Evolutionary conservation across 2,888 invertebrate species (phyloP).

Genomic region (Drosophila subquinaria): DNA sequence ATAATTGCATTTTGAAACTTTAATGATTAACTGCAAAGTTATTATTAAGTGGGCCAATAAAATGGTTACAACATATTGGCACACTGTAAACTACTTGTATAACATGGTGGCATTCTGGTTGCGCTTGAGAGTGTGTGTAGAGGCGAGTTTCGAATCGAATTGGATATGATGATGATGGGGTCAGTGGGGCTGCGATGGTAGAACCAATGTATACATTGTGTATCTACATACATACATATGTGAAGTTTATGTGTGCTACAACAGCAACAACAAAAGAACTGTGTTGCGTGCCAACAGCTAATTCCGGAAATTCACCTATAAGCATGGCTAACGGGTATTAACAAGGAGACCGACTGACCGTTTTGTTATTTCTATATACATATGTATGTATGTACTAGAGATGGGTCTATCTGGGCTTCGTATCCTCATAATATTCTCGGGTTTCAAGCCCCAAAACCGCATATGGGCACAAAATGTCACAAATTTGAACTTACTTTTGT

Average conservation of each 20-base stretch:
- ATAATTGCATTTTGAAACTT: background rate
- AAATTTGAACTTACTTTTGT: no score
- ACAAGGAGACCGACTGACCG: constrained; percentile 45
- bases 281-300: constrained; percentile 64
- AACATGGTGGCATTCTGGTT: constrained; percentile 21
- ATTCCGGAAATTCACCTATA: constrained; percentile 68
- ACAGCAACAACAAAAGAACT: constrained; percentile 44
- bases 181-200: constrained; percentile 51
- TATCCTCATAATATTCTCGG: background rate
- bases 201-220: constrained; percentile 11
- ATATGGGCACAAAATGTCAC: no score
- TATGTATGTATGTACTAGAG: background rate
- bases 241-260: constrained; percentile 34
- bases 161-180: constrained; percentile 41
- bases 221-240: background rate
- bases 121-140: constrained; percentile 8
- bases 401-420: background rate
- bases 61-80: constrained; percentile 18
- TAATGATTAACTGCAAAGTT: background rate
- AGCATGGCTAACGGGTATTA: constrained; percentile 59
- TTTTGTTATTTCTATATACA: constrained; percentile 12
- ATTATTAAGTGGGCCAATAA: background rate
- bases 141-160: constrained; percentile 9
- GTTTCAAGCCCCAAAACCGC: no score
- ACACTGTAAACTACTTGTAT: constrained; percentile 29